Conservation (phyloP, 2,888 invertebrate species). For the Embidobia sp. region DNA sequence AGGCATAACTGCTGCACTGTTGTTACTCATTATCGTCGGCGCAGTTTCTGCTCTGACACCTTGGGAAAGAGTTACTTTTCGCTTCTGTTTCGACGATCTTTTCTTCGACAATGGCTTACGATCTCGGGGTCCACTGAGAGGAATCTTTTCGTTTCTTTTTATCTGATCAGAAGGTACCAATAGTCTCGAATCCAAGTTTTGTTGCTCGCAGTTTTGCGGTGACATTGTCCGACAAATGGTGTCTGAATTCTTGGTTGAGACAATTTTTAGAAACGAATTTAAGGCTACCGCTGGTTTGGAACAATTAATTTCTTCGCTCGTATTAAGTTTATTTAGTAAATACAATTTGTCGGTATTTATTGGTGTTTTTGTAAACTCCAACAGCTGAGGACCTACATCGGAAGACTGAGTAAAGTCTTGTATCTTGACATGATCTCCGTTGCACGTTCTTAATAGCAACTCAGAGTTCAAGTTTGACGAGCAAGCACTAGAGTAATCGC, state of each 20-base stretch:
- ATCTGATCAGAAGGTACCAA: too few species aligned
- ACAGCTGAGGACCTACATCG: background rate
- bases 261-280: constrained; percentile 15
- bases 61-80: background rate
- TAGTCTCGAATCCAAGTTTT: background rate
- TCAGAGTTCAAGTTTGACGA: too few species aligned
- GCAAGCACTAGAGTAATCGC: too few species aligned
- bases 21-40: background rate
- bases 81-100: too few species aligned
- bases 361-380: background rate
- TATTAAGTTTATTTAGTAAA: background rate
- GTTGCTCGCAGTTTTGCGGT: background rate
- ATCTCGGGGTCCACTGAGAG: too few species aligned
- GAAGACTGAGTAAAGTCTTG: constrained; percentile 7
- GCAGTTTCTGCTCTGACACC: background rate
- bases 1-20: background rate
- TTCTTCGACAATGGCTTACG: too few species aligned
- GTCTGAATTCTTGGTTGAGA: background rate
- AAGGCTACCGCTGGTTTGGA: constrained; percentile 17
- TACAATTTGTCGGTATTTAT: background rate
- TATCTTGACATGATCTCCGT: background rate
- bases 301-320: background rate
- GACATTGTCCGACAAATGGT: background rate
- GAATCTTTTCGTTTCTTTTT: too few species aligned
- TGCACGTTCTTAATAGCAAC: background rate